These are phyloP conservation scores for Pristionchus fissidentatus DNA, from an alignment of 2,888 invertebrate species.

Conservation along the genomic window DNA sequence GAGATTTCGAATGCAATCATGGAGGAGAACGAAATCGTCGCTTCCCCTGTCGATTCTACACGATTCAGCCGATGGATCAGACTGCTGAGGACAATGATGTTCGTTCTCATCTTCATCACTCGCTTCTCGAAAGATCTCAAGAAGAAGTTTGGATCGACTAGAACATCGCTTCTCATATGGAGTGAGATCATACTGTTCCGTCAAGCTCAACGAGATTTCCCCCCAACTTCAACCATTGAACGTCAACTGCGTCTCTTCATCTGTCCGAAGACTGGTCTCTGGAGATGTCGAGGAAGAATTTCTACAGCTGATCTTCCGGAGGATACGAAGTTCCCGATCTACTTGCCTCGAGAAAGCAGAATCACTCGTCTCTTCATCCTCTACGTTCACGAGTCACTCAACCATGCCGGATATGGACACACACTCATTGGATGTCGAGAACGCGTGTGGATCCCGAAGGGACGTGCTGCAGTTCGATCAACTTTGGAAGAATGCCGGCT, in stretches of 20 bases:
- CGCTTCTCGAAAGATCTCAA: neutral
- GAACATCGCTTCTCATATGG: neutral
- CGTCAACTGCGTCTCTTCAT: neutral
- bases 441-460: constrained; percentile 26
- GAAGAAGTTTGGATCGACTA: neutral
- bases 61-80: neutral
- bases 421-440: neutral
- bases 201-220: neutral
- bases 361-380: constrained; percentile 39
- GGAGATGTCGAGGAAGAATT: constrained; percentile 20
- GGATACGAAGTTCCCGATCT: neutral
- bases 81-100: neutral
- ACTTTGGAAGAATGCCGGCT: neutral
- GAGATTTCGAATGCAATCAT: neutral
- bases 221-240: neutral
- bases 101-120: neutral
- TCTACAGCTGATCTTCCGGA: neutral
- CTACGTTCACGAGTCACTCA: neutral
- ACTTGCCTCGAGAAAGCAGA: neutral
- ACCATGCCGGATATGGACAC: neutral
- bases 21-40: neutral
- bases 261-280: neutral
- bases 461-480: neutral
- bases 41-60: neutral
- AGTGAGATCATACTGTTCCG: neutral